Base-by-base conservation (phyloP, 2,113 vertebrate genomes). In the Gnathonemus longibarbis region DNA sequence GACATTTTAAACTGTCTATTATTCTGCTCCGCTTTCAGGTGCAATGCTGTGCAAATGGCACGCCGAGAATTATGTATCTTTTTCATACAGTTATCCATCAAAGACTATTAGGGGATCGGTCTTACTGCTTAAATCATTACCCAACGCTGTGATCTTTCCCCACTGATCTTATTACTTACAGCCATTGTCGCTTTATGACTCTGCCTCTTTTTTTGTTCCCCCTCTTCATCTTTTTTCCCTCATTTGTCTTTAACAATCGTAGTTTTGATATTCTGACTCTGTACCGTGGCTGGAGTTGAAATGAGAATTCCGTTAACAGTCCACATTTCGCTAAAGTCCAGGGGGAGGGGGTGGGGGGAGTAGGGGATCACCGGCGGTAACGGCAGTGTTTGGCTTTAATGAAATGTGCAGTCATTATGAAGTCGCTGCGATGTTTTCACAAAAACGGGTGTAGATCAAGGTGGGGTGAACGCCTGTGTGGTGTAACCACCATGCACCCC, bases 1-100 rank as follows among this genome's bases (percentile, higher is more conserved):
- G 96, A 96, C 96, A 96, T 96, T 96, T 96, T 95, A 95, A 96
- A 96, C 95, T 96, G 95, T 96, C 96, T 96, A 96, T 96, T 96
- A 96, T 95, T 94, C 95, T 46, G 94, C 93, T 92, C 91, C 92
- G 94, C 95, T 96, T 96, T 95, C 95, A 96, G 96, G 95, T 96
- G 95, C 95, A 95, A 95, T 94, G 94, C 95, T 96, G 96, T 96
- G 95, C 95, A 96, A 96, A 96, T 96, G 96, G 95, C 96, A 96
- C 96, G 95, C 95, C 94, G 93, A 93, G 94, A 96, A 96, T 95
- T 95, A 96, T 96, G 95, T 96, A 95, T 96, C 95, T 96, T 96
- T 96, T 95, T 96, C 95, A 95, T 96, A 95, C 95, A 95, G 95
- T 95, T 96, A 95, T 96, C 95, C 95, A 94, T 95, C 95, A 95